phyloP scores from a whole-genome alignment of 2,888 invertebrate genomes.

The Trachelus troglodyta region DNA sequence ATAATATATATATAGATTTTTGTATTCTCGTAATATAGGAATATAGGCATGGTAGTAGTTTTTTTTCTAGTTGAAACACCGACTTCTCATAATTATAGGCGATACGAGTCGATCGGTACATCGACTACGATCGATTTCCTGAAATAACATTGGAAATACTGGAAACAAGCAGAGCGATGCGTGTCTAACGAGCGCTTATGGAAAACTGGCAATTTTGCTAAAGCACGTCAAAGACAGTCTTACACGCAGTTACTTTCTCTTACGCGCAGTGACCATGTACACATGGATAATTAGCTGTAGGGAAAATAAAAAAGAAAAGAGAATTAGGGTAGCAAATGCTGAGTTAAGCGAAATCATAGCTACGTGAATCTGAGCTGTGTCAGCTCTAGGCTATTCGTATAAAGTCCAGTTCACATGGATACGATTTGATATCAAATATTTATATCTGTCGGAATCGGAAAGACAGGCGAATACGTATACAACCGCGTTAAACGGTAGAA shows the following conservation, averaged over 20 bases:
- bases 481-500: too few relatives aligned
- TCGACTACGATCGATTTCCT: neutral
- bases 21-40: neutral
- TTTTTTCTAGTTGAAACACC: neutral
- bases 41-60: neutral
- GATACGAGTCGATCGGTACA: neutral
- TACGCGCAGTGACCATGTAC: neutral
- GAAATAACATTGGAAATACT: neutral
- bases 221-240: neutral
- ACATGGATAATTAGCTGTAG: neutral
- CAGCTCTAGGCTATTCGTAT: neutral
- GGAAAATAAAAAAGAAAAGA: neutral
- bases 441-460: neutral
- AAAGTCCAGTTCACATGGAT: neutral
- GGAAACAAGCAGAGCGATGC: neutral
- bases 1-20: neutral
- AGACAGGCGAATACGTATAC: neutral
- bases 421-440: neutral
- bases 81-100: neutral
- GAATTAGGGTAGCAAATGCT: neutral
- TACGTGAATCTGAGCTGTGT: neutral
- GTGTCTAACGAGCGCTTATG: neutral
- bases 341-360: neutral
- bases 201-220: neutral
- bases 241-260: neutral